Evolutionary conservation across 2,888 invertebrate species (phyloP), one percentile per base, ranked within the genome.

Genomic region (Nymphalis polychloros): DNA sequence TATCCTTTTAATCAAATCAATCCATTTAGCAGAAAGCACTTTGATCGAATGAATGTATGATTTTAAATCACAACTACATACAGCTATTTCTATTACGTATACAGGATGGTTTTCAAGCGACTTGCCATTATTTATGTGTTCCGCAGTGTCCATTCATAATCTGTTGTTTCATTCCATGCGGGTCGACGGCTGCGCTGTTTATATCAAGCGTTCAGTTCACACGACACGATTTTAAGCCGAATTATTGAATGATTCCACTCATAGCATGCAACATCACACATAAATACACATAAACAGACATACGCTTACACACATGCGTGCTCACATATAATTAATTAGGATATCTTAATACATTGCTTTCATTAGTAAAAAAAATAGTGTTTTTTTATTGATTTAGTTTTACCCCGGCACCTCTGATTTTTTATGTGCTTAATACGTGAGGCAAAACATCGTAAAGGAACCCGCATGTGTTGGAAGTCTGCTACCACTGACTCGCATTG

Each of bases 91-190:
- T 70, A 47, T 67, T 47, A 53, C 63, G 67, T 35, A 62, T 70
- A 62, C 59, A 66, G 57, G 35, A 48, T 62, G 63, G 61, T 62
- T 70, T 70, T 64, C 50, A 64, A 70, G 64, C 70, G 70, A 70
- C 68, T 64, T 68, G 70, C 64, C n/a, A 69, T 69, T 72, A 72
- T 72, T 72, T 72, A 72, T 72, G 71, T 50, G 72, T 71, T 64
- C 72, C 69, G 67, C 67, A 69, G 67, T 64, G 64, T 69, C 71
- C 69, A 69, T 71, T 69, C 69, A 71, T 71, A 71, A 69, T 72
- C 64, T 69, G 72, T 47, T 53, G 69, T 69, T 72, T 64, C 69
- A 69, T 72, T 72, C 59, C 67, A 64, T 60, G 69, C 57, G 59
- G 61, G 61, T 48, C 57, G 20, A 62, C 61, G 55, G 55, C 67